A percentile compares a stretch with the other conserved stretches of the same genome.
Conservation (phyloP, 2,797 vertebrate genomes). For the Fratercula arctica region DNA sequence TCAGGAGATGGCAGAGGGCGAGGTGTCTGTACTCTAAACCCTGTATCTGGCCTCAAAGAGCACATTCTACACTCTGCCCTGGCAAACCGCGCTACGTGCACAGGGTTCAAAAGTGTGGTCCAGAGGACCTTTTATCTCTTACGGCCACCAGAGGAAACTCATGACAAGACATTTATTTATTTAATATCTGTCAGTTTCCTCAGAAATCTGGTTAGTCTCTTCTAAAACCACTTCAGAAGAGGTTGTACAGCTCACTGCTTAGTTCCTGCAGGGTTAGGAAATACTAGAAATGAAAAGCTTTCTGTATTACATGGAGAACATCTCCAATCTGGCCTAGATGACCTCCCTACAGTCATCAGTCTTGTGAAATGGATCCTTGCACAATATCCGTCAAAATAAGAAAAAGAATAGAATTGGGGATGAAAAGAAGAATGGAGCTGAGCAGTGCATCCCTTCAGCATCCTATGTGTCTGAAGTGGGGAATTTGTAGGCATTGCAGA, state of each 20-base stretch:
- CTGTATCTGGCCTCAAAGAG: background rate
- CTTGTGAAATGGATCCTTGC: background rate
- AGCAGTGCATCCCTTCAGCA: background rate
- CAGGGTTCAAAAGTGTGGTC: background rate
- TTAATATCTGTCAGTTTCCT: background rate
- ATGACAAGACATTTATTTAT: background rate
- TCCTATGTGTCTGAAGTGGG: background rate
- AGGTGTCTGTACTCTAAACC: background rate
- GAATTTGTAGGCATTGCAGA: background rate
- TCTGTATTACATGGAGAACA: background rate
- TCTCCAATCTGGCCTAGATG: background rate
- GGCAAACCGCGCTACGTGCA: background rate
- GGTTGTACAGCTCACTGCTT: background rate
- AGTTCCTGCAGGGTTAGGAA: background rate
- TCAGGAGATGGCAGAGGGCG: background rate
- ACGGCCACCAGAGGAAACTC: background rate
- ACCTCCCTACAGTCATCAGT: background rate
- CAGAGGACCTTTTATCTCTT: background rate
- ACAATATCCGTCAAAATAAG: background rate
- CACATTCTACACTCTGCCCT: background rate
- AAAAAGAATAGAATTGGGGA: background rate
- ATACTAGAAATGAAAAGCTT: background rate
- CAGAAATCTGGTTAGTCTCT: background rate
- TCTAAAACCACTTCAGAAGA: background rate
- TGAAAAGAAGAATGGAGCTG: background rate